Evolutionary conservation across 1,140 invertebrate genomes (phyloP), one percentile per base, ranked within the genome.

Genomic region (Drosophila dunni): DNA sequence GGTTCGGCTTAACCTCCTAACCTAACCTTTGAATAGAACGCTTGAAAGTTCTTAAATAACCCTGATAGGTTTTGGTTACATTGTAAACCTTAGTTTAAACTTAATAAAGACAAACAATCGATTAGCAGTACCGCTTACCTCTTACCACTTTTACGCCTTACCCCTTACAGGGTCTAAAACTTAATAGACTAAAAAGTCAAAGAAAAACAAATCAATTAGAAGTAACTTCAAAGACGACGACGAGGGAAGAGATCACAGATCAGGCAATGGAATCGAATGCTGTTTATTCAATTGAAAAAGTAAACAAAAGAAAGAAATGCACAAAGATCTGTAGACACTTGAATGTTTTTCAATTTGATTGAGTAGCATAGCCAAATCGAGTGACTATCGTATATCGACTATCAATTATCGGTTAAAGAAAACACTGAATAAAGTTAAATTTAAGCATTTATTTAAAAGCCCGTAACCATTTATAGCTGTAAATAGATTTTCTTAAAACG

Each of bases 281-380:
- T 62, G 53, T 62, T 70, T 68, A 67, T 67, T 68, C 65, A 68
- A 61, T 68, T 51, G 36, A 20, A 34, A 60, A 61, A 61, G 65
- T 61, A 68, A 68, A 68, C 65, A 68, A 34, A 34, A 44, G 36
- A n/a, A n/a, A 7, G 7, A 54, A 42, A 46, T 10, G 63, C 45
- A 66, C 4, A 34, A 7, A 44, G 29, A 29, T 29, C 4, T 40
- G 62, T 33, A 44, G 10, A 20, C 48, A 54, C 50, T 65, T 65
- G 29, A 53, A 46, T 11, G 20, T 46, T 46, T 54, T 54, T 3
- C 5, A 38, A 54, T 17, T 48, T 42, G 11, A 11, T 3, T 1
- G 17, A 53, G 36, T 9, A 10, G 29, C 44, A 33, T 51, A n/a
- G 1, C 24, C 8, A 42, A 15, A 34, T 8, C 9, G 15, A 13